phyloP scores from a whole-genome alignment of 2,888 invertebrate species.

The Trichogramma dendrolimi region DNA sequence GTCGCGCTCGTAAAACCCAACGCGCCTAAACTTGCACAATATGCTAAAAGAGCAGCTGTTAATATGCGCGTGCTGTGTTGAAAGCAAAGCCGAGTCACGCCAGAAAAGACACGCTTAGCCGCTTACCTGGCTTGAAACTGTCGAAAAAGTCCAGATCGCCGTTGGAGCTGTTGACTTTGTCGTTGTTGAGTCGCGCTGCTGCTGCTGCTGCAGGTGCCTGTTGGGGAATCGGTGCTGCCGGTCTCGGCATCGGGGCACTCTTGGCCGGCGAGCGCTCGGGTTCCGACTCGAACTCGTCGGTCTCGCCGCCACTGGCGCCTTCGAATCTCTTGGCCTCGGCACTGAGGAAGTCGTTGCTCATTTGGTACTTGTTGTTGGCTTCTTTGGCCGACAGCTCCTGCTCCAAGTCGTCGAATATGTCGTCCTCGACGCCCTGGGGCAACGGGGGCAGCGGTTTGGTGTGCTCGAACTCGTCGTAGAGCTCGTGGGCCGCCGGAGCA shows the following conservation, averaged over 20 bases:
- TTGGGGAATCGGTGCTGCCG: not conserved
- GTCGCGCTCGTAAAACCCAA: too few relatives aligned
- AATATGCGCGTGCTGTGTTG: too few relatives aligned
- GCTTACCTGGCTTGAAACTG: too few relatives aligned
- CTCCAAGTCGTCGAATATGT: slow-evolving; percentile 19
- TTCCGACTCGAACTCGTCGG: slow-evolving; percentile 48
- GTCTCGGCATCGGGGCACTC: not conserved
- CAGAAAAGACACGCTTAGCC: too few relatives aligned
- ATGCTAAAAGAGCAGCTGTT: too few relatives aligned
- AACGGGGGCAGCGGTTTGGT: slow-evolving; percentile 46
- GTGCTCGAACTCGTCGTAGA: slow-evolving; percentile 34
- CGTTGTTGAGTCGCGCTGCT: too few relatives aligned
- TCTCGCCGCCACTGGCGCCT: slow-evolving; percentile 30
- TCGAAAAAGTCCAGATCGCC: too few relatives aligned
- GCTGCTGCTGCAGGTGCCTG: too few relatives aligned
- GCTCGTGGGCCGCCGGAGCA: slow-evolving; percentile 7
- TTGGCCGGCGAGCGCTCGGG: slow-evolving; percentile 41
- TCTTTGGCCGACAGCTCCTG: slow-evolving; percentile 1
- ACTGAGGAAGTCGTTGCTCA: slow-evolving; percentile 35
- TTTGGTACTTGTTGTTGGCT: slow-evolving; percentile 29
- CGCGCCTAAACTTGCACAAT: too few relatives aligned
- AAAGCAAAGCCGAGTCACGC: too few relatives aligned
- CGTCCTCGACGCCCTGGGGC: slow-evolving; percentile 37
- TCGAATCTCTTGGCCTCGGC: slow-evolving; percentile 24
- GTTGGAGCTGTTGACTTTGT: too few relatives aligned